phyloP scores from a whole-genome alignment of 2,797 vertebrate species.

The Galago senegalensis region DNA sequence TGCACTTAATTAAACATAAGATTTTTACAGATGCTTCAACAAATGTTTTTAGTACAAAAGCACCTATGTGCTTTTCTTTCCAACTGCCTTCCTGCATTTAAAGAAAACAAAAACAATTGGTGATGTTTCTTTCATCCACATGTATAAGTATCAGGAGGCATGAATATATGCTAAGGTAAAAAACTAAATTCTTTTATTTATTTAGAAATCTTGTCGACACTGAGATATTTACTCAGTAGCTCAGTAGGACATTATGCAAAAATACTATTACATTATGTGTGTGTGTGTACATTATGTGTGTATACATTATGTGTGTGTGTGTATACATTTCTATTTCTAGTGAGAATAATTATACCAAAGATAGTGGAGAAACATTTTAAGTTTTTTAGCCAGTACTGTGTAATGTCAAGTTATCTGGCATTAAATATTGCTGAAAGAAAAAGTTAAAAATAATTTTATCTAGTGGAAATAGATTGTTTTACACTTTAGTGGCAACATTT shows the following conservation, averaged over 20 bases:
- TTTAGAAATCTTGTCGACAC: slow-evolving; percentile 35
- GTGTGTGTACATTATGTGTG: too few relatives aligned
- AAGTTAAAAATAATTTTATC: slow-evolving; percentile 37
- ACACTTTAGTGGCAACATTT: background rate
- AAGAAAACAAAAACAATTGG: slow-evolving; percentile 48
- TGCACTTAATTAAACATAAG: slow-evolving; percentile 59
- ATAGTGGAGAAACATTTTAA: background rate
- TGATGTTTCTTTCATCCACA: background rate
- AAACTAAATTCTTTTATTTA: background rate
- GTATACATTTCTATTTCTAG: background rate
- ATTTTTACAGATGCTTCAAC: slow-evolving; percentile 72
- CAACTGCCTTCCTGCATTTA: slow-evolving; percentile 18
- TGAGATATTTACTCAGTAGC: background rate
- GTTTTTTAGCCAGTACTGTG: slow-evolving; percentile 26
- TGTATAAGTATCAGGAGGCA: background rate
- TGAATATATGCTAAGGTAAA: background rate
- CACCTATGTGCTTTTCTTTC: background rate
- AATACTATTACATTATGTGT: background rate
- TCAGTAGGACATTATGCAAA: background rate
- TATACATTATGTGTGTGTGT: too few relatives aligned
- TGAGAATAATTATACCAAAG: slow-evolving; percentile 18
- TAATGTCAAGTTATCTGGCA: background rate
- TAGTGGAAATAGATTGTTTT: background rate
- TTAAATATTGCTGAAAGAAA: slow-evolving; percentile 32
- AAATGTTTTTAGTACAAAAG: slow-evolving; percentile 64